Conservation (phyloP, 1,140 invertebrate species). For the Meteorus sp. region DNA sequence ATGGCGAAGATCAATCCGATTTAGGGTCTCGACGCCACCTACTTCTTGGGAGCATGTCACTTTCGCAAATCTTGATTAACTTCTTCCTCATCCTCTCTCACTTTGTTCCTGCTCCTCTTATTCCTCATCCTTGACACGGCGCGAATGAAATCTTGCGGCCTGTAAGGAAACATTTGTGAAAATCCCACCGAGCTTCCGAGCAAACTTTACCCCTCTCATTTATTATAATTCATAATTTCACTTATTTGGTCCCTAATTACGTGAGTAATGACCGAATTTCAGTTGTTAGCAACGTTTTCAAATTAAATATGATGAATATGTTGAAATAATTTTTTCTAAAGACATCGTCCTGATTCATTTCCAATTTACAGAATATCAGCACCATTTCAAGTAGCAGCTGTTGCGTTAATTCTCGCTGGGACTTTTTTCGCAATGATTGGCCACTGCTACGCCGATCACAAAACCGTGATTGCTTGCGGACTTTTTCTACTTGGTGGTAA, state of each 20-base stretch:
- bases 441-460: conserved; percentile 67
- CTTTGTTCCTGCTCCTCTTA: conserved; percentile 30
- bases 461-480: conserved; percentile 66
- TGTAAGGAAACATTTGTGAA: too few species aligned
- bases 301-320: too few species aligned
- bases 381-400: conserved; percentile 62
- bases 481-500: conserved; percentile 67
- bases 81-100: conserved; percentile 32
- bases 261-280: too few species aligned
- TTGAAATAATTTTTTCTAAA: too few species aligned
- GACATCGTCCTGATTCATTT: too few species aligned
- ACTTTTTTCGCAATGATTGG: conserved; percentile 65
- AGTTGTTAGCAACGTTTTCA: too few species aligned
- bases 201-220: too few species aligned
- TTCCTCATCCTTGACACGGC: not conserved
- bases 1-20: conserved; percentile 27
- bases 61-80: conserved; percentile 38
- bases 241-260: too few species aligned
- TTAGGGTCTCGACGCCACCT: conserved; percentile 8
- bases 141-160: not conserved
- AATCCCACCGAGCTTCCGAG: too few species aligned
- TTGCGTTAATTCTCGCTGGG: conserved; percentile 61
- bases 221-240: too few species aligned
- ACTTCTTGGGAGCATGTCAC: conserved; percentile 10
- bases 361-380: conserved; percentile 66